Evolutionary conservation across 2,113 vertebrate species (phyloP).

Genomic region (Vombatus ursinus): DNA sequence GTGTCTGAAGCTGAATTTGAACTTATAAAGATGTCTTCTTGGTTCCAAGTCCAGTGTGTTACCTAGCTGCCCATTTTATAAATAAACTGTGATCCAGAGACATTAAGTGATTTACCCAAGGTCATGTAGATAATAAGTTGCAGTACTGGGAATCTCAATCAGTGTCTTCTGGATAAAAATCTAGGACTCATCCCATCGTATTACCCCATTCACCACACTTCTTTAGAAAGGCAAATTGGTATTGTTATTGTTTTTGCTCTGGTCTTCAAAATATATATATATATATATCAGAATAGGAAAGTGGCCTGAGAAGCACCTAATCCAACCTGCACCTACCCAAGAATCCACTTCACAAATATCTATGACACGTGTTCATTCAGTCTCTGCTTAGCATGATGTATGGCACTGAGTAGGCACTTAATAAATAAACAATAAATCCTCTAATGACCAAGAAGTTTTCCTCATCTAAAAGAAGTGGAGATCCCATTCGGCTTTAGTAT

Average conservation of each 20-base stretch:
- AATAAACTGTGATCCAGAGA: not conserved
- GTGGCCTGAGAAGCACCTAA: not conserved
- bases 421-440: not conserved
- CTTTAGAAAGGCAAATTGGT: not conserved
- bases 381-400: not conserved
- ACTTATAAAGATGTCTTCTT: not conserved
- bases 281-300: not conserved
- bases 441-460: not conserved
- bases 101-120: not conserved
- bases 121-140: not conserved
- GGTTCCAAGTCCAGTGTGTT: not conserved
- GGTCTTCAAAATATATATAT: not conserved
- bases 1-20: not conserved
- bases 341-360: not conserved
- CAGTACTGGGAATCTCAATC: not conserved
- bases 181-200: not conserved
- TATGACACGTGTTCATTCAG: not conserved
- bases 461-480: not conserved
- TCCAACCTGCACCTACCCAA: not conserved
- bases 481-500: not conserved
- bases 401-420: not conserved
- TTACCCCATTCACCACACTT: not conserved
- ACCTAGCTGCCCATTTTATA: not conserved
- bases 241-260: not conserved
- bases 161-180: not conserved